These are phyloP conservation scores for Parapristionchus giblindavisi DNA, from an alignment of 2,888 invertebrate genomes.

Conservation along the genomic window DNA sequence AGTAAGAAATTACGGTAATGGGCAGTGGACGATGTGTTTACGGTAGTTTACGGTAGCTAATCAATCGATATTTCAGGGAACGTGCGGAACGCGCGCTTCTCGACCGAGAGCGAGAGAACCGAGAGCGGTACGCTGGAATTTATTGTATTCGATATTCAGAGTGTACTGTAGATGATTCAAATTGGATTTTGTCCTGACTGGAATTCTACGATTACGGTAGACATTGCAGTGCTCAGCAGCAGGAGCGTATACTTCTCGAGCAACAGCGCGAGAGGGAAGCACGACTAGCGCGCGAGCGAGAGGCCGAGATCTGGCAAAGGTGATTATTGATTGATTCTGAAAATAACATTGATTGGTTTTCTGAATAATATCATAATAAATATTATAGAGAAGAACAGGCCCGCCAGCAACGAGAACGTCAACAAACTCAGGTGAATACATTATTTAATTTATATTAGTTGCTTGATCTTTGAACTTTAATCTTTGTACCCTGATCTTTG, in stretches of 20 bases:
- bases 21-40: too few relatives aligned
- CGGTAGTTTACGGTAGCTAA: not conserved
- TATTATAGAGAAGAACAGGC: constrained; percentile 20
- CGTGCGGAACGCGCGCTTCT: constrained; percentile 31
- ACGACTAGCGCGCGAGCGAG: constrained; percentile 14
- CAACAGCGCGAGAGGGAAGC: constrained; percentile 34
- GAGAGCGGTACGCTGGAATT: constrained; percentile 14
- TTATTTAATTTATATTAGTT: too few relatives aligned
- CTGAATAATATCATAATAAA: too few relatives aligned
- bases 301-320: constrained; percentile 18
- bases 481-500: too few relatives aligned
- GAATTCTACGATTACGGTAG: not conserved
- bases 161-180: constrained; percentile 1
- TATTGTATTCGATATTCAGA: not conserved
- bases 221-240: constrained; percentile 29
- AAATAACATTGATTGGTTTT: not conserved
- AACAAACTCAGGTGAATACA: constrained; percentile 39
- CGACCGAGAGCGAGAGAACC: constrained; percentile 30
- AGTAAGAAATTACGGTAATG: too few relatives aligned
- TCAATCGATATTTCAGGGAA: constrained; percentile 26
- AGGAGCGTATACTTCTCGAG: constrained; percentile 34
- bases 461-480: too few relatives aligned
- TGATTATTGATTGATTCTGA: not conserved
- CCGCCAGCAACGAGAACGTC: constrained; percentile 36
- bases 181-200: too few relatives aligned